Conservation (phyloP, 2,797 vertebrate genomes). For the Parotocinclus haroldoi region DNA sequence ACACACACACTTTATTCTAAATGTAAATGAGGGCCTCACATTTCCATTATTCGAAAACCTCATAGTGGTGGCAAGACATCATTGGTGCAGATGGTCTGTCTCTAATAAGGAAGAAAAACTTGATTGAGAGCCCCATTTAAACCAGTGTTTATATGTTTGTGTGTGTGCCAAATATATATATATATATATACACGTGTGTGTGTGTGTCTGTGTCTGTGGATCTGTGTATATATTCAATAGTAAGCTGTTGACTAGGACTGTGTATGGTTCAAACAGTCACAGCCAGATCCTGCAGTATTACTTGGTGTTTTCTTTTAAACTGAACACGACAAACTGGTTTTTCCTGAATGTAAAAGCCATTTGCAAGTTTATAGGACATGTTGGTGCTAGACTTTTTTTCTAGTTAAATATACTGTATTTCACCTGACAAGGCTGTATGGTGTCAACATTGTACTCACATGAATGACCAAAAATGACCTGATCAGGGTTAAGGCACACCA, state of each 20-base stretch:
- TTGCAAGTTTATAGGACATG: not conserved
- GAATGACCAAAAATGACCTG: no score
- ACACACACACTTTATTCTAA: not conserved
- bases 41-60: not conserved
- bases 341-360: slow-evolving; percentile 6
- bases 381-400: not conserved
- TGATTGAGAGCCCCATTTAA: not conserved
- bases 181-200: no score
- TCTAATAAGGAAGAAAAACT: not conserved
- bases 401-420: no score
- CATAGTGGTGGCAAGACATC: not conserved
- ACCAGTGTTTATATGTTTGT: not conserved
- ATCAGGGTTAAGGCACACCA: no score
- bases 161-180: no score
- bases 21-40: not conserved
- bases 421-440: no score
- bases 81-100: not conserved
- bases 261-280: no score
- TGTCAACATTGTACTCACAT: no score
- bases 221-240: no score
- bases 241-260: no score
- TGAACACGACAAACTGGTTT: slow-evolving; percentile 19
- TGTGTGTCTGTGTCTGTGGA: no score
- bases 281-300: no score
- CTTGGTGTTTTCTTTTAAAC: not conserved